phyloP scores from a whole-genome alignment of 92 coral and sea anemone genomes.

The Zoanthus sociatus region DNA sequence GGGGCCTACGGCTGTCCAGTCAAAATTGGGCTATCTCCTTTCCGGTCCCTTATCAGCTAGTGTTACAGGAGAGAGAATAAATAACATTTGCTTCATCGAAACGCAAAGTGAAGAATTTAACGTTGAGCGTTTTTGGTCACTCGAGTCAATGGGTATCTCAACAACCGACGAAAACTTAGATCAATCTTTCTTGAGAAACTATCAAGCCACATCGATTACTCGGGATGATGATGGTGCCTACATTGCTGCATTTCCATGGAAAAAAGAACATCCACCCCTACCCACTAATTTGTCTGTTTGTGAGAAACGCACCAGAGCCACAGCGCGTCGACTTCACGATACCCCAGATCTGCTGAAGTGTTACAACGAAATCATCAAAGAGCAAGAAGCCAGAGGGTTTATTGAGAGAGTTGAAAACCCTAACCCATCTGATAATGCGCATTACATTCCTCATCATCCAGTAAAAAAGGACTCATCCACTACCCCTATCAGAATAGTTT shows the following conservation, averaged over 20 bases:
- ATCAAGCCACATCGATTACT: constrained; percentile 53
- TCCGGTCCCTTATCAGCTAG: constrained; percentile 52
- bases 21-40: constrained; percentile 64
- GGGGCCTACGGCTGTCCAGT: constrained; percentile 69
- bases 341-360: constrained; percentile 28
- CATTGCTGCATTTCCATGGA: constrained; percentile 69
- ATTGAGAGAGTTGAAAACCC: constrained; percentile 60
- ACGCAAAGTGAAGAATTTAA: constrained; percentile 16
- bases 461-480: constrained; percentile 59
- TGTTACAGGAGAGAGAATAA: not conserved
- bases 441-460: constrained; percentile 69
- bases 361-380: constrained; percentile 46
- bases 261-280: constrained; percentile 53
- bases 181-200: constrained; percentile 41
- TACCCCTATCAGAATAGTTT: constrained; percentile 61
- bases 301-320: constrained; percentile 38
- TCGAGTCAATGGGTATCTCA: constrained; percentile 36
- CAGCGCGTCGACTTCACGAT: constrained; percentile 18
- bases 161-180: constrained; percentile 30
- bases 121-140: constrained; percentile 51
- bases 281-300: constrained; percentile 31
- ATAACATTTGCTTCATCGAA: constrained; percentile 22
- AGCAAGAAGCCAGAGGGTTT: constrained; percentile 51
- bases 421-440: not conserved
- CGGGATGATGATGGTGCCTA: constrained; percentile 60